Percentiles rank a stretch among this genome's conserved stretches.
Evolutionary conservation across 2,113 vertebrate species (phyloP).

Genomic region (Baryphthengus martii): DNA sequence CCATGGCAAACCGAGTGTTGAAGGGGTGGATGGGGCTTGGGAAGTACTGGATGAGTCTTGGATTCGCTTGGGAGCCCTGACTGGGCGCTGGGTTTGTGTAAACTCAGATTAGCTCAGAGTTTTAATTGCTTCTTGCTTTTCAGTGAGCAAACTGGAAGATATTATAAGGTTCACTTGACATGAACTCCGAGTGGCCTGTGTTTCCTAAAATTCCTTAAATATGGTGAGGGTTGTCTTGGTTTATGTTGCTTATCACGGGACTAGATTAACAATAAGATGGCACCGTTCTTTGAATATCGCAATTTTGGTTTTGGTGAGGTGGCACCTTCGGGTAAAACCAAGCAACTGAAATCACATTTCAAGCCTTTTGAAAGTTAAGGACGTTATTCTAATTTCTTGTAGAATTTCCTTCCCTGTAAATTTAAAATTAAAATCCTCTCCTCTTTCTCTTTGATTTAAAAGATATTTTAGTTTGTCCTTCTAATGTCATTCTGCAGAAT

Average conservation of each 20-base stretch:
- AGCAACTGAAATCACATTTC: not conserved
- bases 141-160: not conserved
- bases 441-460: not conserved
- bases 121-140: not conserved
- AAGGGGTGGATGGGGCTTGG: not conserved
- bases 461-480: not conserved
- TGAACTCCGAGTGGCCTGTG: not conserved
- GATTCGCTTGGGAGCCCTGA: not conserved
- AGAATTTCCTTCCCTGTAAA: not conserved
- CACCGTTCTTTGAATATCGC: not conserved
- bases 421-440: not conserved
- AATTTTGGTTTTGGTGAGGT: not conserved
- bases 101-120: not conserved
- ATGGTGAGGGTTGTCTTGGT: not conserved
- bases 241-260: not conserved
- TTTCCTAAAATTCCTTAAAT: not conserved
- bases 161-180: rapidly evolving
- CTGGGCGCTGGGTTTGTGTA: not conserved
- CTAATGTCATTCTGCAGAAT: conserved; percentile 13
- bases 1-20: rapidly evolving
- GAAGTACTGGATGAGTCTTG: not conserved
- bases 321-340: not conserved
- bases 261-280: not conserved
- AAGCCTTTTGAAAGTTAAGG: not conserved
- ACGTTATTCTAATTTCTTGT: not conserved